Base-by-base conservation (phyloP, 2,797 vertebrate species). In the Sebastolobus alascanus region DNA sequence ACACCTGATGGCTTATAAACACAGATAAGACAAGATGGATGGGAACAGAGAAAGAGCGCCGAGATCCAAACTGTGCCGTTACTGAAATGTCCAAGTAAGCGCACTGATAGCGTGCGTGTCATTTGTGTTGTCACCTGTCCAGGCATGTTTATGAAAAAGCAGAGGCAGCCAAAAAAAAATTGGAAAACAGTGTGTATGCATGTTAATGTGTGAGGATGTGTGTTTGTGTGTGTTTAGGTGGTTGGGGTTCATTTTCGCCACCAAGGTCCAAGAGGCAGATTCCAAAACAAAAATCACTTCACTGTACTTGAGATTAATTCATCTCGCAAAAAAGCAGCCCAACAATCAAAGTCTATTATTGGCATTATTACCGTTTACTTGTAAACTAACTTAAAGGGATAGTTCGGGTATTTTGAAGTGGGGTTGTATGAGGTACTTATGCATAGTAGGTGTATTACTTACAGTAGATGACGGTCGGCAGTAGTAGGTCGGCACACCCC, bases 1-100 rank as follows among this genome's bases (percentile, higher is more conserved):
- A 90, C 83, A 87, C 83, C 87, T 89, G 84, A 89, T 88, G 87
- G 84, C 80, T 86, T 85, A 83, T 84, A 87, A 84, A 84, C 74
- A 87, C 75, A 80, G 90, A 92, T 90, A 89, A 90, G 82, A 81
- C 77, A 67, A 87, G 85, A 90, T 85, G 78, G 82, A 92, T 92
- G 80, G 73, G 68, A 79, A 52, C 73, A 61, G 81, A 75, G 70
- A 60, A 54, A 54, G 38, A 76, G 60, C n/a, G n/a, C 5, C 0
- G 1, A 69, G 56, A 82, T 85, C 56, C 64, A 83, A 77, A 80
- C 58, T 18, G 13, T 31, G 59, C 25, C 33, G 35, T 38, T 56
- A 58, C 25, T 27, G 66, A 87, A 83, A 81, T 31, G 64, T 68
- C 59, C 27, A 80, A 56, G 59, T 54, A 70, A 75, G 33, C 9